Conservation (phyloP, 2,797 vertebrate species). For the Sebastes trivittatus region DNA sequence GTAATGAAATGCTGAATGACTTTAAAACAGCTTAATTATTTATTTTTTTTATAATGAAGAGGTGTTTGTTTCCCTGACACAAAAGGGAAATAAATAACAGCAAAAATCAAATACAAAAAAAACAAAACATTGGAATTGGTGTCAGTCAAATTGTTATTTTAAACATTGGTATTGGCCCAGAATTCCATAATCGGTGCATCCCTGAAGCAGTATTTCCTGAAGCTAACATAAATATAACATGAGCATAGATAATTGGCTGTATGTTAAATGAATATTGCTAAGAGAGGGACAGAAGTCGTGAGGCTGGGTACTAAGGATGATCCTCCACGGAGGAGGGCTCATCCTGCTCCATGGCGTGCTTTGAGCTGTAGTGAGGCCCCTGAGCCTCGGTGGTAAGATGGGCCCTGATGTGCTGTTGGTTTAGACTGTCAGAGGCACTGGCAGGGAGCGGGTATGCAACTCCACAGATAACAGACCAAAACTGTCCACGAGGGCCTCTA, state of each 20-base stretch:
- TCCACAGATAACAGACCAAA: slow-evolving; percentile 79
- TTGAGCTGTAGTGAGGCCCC: slow-evolving; percentile 54
- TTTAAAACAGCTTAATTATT: no score
- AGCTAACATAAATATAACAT: slow-evolving; percentile 50
- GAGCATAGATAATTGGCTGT: slow-evolving; percentile 45
- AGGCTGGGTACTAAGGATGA: slow-evolving; percentile 47
- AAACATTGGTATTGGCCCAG: no score
- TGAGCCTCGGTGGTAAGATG: slow-evolving; percentile 61
- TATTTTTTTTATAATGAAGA: no score
- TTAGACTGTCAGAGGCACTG: slow-evolving; percentile 67
- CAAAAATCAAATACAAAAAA: no score
- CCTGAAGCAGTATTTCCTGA: not conserved
- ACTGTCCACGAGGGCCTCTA: slow-evolving; percentile 80
- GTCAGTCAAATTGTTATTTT: no score
- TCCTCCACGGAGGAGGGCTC: slow-evolving; percentile 64
- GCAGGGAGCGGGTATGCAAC: slow-evolving; percentile 72
- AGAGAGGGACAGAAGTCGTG: slow-evolving; percentile 49
- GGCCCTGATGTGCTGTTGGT: slow-evolving; percentile 71
- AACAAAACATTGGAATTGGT: no score
- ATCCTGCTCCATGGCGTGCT: slow-evolving; percentile 64
- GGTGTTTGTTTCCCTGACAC: no score
- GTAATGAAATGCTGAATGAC: no score
- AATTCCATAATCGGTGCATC: no score
- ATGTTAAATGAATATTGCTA: slow-evolving; percentile 51
- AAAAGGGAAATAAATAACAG: no score